phyloP scores from a whole-genome alignment of 2,113 vertebrate species.

The Coptodon bakossiorum region DNA sequence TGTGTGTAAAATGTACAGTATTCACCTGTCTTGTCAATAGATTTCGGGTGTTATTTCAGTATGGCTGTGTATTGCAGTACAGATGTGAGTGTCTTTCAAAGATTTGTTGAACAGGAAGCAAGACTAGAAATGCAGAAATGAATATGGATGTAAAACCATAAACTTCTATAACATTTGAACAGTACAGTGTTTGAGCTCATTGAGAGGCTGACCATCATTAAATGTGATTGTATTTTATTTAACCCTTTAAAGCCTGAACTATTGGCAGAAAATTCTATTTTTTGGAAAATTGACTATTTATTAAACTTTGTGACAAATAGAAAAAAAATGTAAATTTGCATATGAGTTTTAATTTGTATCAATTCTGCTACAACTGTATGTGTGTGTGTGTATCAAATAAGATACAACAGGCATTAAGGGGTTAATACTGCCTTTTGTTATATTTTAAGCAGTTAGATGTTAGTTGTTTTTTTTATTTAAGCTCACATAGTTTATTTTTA shows the following conservation, averaged over 20 bases:
- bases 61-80: background rate
- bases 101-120: background rate
- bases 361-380: background rate
- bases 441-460: background rate
- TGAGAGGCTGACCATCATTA: background rate
- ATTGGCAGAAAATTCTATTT: background rate
- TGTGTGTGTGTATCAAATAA: background rate
- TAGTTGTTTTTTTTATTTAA: background rate
- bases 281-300: accelerated
- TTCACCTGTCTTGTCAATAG: background rate
- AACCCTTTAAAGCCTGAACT: background rate
- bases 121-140: background rate
- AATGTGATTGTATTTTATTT: background rate
- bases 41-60: background rate
- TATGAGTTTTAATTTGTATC: background rate
- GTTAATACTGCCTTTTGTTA: background rate
- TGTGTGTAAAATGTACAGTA: background rate
- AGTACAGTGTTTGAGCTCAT: background rate
- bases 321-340: background rate
- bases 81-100: background rate
- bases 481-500: background rate
- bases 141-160: background rate
- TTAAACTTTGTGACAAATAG: background rate
- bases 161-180: background rate
- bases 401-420: background rate